Base-by-base conservation (phyloP, 2,797 vertebrate genomes). In the Microcaecilia unicolor region DNA sequence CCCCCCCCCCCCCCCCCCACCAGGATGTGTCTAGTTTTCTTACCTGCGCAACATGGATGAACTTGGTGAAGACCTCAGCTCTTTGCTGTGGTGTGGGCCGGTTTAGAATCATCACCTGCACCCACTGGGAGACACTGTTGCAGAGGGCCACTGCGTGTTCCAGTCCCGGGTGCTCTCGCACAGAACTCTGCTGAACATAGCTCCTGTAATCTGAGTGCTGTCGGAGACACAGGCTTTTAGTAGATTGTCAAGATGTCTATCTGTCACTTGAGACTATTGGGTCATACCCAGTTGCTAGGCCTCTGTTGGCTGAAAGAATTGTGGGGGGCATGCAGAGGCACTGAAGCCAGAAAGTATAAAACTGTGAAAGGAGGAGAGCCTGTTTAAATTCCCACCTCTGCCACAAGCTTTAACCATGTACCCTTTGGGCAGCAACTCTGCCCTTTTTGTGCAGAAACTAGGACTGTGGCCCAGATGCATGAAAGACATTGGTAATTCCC, bases 71-170 rank as follows among this genome's bases (percentile, higher is more conserved):
- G 63, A 93, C 91, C 61, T 91, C 80, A 1, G 90, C 90, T 17
- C 92, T 78, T 67, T 94, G 92, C 42, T 86, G 83, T 8, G 90
- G 73, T 0, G 85, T 90, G 23, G 89, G 90, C 25, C 88, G 80
- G 70, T 83, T 93, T 37, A 96, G 86, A 56, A 96, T 90, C 92
- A 96, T 93, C 44, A 94, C 81, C 65, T 92, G 91, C 17, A 94
- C 91, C 92, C 92, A 96, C 60, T 93, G 90, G 8, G 90, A 94
- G 18, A 96, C 88, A 1, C 91, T 91, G 6, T 96, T 96, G 28
- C 88, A 93, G 68, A 96, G 78, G 56, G 88, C 82, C 14, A 96
- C 89, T 0, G 91, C 90, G 0, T 85, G 80, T 55, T 94, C 91
- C 61, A 96, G 76, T 2, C 87, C 74, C 0, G 84, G 82, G 58